These are phyloP conservation scores for Plemyria rubiginata DNA, from an alignment of 2,888 invertebrate genomes.

Conservation along the genomic window DNA sequence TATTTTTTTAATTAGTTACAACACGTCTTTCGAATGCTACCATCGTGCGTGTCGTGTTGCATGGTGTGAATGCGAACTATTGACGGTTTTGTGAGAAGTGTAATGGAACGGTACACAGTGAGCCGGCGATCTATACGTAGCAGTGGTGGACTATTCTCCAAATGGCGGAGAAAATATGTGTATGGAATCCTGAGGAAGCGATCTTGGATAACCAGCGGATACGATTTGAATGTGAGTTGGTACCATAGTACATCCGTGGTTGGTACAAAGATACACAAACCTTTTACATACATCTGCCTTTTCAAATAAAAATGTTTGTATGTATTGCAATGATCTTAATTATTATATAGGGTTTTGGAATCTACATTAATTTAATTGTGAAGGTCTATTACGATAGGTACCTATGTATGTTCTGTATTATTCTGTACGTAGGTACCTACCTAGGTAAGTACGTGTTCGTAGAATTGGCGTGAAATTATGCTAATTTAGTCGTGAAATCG, in stretches of 20 bases:
- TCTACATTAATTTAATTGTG: no score
- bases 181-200: slow-evolving; percentile 62
- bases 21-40: slow-evolving; percentile 56
- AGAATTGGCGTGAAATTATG: slow-evolving; percentile 28
- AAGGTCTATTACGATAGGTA: no score
- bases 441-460: neutral
- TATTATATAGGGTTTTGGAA: no score
- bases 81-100: slow-evolving; percentile 29
- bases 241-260: no score
- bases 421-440: no score
- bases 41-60: slow-evolving; percentile 59
- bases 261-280: no score
- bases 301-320: no score
- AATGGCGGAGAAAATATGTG: slow-evolving; percentile 72
- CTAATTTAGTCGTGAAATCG: slow-evolving; percentile 30
- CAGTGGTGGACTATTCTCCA: slow-evolving; percentile 69
- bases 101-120: slow-evolving; percentile 72
- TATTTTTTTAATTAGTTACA: slow-evolving; percentile 69
- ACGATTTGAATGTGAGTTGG: slow-evolving; percentile 77
- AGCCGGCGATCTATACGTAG: slow-evolving; percentile 71
- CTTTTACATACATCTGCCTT: no score
- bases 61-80: slow-evolving; percentile 47
- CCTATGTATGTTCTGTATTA: no score
- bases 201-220: slow-evolving; percentile 72
- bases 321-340: no score